Conservation (phyloP, 2,113 vertebrate species). For the Eptesicus fuscus region DNA sequence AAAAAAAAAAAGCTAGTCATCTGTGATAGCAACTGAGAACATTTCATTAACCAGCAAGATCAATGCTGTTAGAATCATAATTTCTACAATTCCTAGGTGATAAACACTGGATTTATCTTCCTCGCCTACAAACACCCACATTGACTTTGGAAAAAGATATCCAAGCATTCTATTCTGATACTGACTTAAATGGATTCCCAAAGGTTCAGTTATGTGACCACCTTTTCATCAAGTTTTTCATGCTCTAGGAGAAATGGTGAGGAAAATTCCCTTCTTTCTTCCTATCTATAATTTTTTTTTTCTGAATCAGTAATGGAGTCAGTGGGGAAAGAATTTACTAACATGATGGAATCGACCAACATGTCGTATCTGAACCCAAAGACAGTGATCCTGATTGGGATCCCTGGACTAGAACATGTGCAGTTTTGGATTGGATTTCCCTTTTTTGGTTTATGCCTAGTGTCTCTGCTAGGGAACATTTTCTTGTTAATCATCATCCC, state of each 20-base stretch:
- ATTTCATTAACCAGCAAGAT: neutral
- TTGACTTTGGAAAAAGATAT: neutral
- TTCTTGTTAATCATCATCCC: constrained; percentile 59
- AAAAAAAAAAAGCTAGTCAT: neutral
- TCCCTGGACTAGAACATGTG: constrained; percentile 62
- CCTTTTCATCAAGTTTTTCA: neutral
- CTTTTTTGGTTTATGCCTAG: constrained; percentile 45
- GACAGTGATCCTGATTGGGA: constrained; percentile 57
- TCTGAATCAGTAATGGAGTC: neutral
- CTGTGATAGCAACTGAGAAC: neutral
- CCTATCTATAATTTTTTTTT: neutral
- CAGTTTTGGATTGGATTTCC: constrained; percentile 71
- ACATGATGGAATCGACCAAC: constrained; percentile 36
- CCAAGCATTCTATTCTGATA: neutral
- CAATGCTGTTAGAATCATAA: neutral
- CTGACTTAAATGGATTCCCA: neutral
- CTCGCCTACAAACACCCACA: neutral
- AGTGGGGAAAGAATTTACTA: neutral
- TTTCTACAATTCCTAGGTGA: neutral
- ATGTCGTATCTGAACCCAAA: constrained; percentile 50
- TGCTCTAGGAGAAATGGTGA: neutral
- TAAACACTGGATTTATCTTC: neutral
- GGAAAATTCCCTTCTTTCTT: neutral
- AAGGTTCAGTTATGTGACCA: neutral
- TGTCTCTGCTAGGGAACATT: constrained; percentile 66